A percentile compares a stretch with the other conserved stretches of the same genome.
Evolutionary conservation across 2,797 vertebrate genomes (phyloP).

Genomic region (Meriones psammophilus): DNA sequence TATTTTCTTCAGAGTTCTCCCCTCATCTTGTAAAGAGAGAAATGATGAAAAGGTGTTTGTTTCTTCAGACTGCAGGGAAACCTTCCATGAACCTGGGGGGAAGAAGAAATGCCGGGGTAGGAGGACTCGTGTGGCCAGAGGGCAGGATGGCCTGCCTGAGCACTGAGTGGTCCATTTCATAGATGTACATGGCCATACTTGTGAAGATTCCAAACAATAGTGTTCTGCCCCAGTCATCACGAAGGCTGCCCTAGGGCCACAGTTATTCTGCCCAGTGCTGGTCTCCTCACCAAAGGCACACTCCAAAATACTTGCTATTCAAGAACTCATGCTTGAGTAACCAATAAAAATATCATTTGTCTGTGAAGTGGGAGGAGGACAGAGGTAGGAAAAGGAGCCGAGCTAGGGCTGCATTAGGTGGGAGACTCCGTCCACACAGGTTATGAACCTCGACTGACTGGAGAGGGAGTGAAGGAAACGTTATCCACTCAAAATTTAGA

Average conservation of each 20-base stretch:
- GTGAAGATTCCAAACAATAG: background rate
- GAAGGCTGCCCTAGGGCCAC: background rate
- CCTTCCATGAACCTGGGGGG: background rate
- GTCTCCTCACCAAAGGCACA: background rate
- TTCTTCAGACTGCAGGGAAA: slow-evolving; percentile 69
- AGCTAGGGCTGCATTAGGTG: too few relatives aligned
- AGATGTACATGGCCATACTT: fast-evolving
- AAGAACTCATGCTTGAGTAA: background rate
- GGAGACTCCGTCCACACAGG: fast-evolving
- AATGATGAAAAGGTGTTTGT: slow-evolving; percentile 61
- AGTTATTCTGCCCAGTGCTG: background rate
- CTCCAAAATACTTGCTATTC: background rate
- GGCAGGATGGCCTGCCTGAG: background rate
- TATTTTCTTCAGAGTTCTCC: slow-evolving; percentile 71
- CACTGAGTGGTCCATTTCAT: too few relatives aligned
- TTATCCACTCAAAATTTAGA: background rate
- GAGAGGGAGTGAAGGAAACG: background rate
- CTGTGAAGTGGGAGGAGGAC: background rate
- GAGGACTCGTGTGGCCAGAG: background rate
- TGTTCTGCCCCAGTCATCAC: background rate
- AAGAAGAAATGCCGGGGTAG: background rate
- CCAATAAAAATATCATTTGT: background rate
- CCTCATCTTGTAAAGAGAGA: slow-evolving; percentile 64
- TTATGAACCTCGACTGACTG: background rate
- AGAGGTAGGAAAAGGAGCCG: background rate